These are phyloP conservation scores for Otus sunia DNA, from an alignment of 2,113 vertebrate species.

Conservation along the genomic window DNA sequence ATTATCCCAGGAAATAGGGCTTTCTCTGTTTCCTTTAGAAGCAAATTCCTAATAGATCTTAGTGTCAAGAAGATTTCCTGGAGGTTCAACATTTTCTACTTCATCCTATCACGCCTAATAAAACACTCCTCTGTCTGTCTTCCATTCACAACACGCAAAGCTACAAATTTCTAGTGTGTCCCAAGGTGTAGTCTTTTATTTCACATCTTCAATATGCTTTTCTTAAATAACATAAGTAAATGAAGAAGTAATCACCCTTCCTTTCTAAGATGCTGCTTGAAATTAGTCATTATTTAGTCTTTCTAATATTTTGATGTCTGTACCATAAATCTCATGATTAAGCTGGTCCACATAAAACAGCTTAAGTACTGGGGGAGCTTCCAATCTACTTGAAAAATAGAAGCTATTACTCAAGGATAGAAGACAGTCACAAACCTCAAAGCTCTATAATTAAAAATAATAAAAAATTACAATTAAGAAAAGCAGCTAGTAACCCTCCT, in stretches of 20 bases:
- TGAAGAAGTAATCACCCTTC: neutral
- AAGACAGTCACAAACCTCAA: neutral
- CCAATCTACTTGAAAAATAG: neutral
- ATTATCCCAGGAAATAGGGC: slow-evolving; percentile 47
- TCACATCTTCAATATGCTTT: neutral
- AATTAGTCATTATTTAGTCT: neutral
- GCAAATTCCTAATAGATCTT: slow-evolving; percentile 51
- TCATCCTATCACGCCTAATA: slow-evolving; percentile 16
- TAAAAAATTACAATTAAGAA: neutral
- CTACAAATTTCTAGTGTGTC: neutral
- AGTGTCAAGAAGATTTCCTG: slow-evolving; percentile 54
- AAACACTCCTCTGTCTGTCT: neutral
- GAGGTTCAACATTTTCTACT: neutral
- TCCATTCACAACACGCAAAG: neutral
- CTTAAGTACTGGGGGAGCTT: neutral
- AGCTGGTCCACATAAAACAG: neutral
- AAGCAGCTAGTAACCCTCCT: neutral
- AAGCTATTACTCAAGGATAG: neutral
- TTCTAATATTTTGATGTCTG: neutral
- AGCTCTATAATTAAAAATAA: neutral
- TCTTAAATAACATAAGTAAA: neutral
- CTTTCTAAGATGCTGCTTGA: neutral
- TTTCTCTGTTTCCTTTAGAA: slow-evolving; percentile 49
- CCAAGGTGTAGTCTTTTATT: neutral
- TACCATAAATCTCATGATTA: neutral